Percentiles rank a stretch among this genome's conserved stretches.
Conservation (phyloP, 2,113 vertebrate species). For the Lepidiolamprologus cunningtoni region DNA sequence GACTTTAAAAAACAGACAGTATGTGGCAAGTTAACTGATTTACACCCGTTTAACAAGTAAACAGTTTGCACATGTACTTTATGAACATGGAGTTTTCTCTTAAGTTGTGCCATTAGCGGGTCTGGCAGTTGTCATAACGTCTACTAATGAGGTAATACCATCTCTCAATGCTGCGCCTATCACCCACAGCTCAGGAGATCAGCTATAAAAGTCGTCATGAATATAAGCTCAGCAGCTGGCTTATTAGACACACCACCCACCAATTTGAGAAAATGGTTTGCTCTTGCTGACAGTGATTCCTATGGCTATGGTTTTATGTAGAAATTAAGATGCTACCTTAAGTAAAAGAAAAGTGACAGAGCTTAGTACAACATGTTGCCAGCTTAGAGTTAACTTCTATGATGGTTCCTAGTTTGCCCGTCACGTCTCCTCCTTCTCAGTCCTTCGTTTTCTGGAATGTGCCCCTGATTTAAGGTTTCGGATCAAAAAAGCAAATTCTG, state of each 20-base stretch:
- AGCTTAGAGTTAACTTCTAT: neutral
- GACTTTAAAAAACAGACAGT: neutral
- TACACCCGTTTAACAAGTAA: neutral
- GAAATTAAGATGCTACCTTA: slow-evolving; percentile 7
- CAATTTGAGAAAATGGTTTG: slow-evolving; percentile 11
- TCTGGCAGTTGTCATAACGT: neutral
- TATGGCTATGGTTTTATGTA: neutral
- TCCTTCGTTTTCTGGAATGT: neutral
- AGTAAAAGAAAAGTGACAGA: neutral
- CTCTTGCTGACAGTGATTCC: slow-evolving; percentile 17
- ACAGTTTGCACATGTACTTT: neutral
- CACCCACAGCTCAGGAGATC: neutral
- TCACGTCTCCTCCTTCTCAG: neutral
- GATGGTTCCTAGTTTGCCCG: neutral
- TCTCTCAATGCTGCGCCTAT: neutral
- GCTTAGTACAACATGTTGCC: neutral
- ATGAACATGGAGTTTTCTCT: neutral
- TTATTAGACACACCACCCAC: slow-evolving; percentile 33
- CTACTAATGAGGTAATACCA: neutral
- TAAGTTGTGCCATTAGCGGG: neutral
- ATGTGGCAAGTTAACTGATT: neutral
- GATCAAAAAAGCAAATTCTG: neutral
- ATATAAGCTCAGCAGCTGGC: neutral
- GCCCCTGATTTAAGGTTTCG: neutral
- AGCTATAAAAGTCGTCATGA: neutral